Percentiles rank a stretch among this genome's conserved stretches.
Evolutionary conservation across 2,888 invertebrate species (phyloP).

Genomic region (Cetonia aurata): DNA sequence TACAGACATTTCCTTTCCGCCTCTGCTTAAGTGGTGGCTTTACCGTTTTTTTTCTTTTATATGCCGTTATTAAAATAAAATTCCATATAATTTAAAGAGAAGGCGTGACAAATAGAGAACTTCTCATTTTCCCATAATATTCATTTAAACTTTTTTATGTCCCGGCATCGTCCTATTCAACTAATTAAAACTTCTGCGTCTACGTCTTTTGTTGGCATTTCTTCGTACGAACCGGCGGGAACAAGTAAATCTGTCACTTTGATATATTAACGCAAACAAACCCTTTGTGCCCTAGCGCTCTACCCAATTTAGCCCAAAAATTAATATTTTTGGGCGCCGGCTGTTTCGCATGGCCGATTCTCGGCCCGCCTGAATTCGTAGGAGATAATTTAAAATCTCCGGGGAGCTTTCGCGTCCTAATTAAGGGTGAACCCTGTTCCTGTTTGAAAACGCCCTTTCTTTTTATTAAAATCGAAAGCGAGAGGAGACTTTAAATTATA

Average conservation of each 20-base stretch:
- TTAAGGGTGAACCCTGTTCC: slow-evolving; percentile 18
- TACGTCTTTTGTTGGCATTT: too few species aligned
- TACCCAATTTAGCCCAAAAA: slow-evolving; percentile 16
- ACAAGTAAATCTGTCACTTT: slow-evolving; percentile 35
- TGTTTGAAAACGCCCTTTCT: too few species aligned
- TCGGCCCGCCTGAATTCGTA: too few species aligned
- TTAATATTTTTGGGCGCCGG: slow-evolving; percentile 16
- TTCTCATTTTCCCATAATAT: background rate
- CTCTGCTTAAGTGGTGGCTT: too few species aligned
- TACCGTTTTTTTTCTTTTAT: too few species aligned
- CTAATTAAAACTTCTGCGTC: background rate
- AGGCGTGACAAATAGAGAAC: too few species aligned
- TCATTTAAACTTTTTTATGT: background rate
- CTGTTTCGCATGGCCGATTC: background rate
- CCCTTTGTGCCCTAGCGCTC: slow-evolving; percentile 10
- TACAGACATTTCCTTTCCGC: too few species aligned
- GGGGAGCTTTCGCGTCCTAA: background rate
- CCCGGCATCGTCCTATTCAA: background rate
- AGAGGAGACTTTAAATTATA: too few species aligned
- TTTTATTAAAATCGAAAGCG: too few species aligned
- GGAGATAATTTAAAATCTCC: slow-evolving; percentile 15
- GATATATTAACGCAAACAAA: slow-evolving; percentile 35
- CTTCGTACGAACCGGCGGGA: background rate
- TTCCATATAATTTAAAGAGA: too few species aligned
- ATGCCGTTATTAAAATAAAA: too few species aligned